Evolutionary conservation across 2,797 vertebrate species (phyloP).

Genomic region (Geotrypetes seraphini): DNA sequence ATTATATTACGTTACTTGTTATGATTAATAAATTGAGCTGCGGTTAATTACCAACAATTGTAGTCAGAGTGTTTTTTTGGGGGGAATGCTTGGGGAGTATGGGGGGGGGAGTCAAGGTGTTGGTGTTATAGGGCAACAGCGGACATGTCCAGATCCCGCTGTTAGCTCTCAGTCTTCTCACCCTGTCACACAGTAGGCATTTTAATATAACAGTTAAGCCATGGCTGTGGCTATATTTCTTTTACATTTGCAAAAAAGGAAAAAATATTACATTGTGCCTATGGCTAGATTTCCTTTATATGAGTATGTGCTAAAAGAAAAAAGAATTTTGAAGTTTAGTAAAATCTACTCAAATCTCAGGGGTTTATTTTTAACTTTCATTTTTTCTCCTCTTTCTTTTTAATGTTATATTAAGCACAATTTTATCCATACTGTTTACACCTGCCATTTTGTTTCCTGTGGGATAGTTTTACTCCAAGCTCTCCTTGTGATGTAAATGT

Average conservation of each 20-base stretch:
- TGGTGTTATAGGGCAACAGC: no score
- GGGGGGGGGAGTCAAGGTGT: no score
- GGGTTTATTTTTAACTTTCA: not conserved
- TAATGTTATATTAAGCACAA: constrained; percentile 12
- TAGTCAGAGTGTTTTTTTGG: no score
- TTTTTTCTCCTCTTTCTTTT: not conserved
- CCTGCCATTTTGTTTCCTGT: constrained; percentile 63
- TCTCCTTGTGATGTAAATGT: constrained; percentile 93
- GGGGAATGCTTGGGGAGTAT: no score
- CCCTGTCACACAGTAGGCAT: no score
- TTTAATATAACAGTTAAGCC: no score
- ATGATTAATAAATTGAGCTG: no score
- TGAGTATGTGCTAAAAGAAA: constrained; percentile 3
- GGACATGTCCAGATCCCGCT: no score
- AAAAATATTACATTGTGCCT: no score
- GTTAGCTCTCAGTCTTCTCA: no score
- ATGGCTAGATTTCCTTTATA: constrained; percentile 3
- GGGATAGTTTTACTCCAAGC: constrained; percentile 61
- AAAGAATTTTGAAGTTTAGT: constrained; percentile 20
- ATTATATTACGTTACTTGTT: no score
- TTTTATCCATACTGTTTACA: constrained; percentile 61
- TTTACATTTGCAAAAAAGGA: not conserved
- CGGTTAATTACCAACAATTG: no score
- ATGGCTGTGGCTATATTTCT: constrained; percentile 12
- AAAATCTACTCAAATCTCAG: constrained; percentile 2